Conservation (phyloP, 2,888 invertebrate species). For the Diaprepes abbreviatus region DNA sequence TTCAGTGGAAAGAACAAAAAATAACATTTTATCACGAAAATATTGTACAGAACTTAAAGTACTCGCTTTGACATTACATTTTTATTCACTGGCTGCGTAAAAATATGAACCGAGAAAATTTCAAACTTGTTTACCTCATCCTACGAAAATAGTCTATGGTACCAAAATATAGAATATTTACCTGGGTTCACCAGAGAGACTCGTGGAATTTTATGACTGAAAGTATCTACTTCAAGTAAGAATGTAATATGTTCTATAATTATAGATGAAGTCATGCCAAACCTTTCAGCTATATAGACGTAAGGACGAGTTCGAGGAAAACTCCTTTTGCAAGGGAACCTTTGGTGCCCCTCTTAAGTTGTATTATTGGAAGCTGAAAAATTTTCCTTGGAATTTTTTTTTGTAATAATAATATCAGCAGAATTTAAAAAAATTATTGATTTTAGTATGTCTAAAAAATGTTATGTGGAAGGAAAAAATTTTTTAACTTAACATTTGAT, state of each 20-base stretch:
- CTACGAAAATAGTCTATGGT: constrained; percentile 25
- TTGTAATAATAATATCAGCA: too few species aligned
- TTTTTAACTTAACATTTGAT: constrained; percentile 33
- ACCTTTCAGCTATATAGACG: constrained; percentile 35
- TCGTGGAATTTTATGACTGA: constrained; percentile 15
- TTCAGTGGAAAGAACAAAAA: constrained; percentile 11
- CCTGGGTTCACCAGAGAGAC: constrained; percentile 14
- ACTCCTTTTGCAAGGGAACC: constrained; percentile 16
- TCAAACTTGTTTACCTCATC: constrained; percentile 30
- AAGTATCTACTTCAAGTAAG: background rate
- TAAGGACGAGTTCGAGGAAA: constrained; percentile 31
- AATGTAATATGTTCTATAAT: constrained; percentile 25
- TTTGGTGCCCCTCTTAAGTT: constrained; percentile 33
- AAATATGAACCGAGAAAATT: constrained; percentile 31
- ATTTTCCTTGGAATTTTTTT: constrained; percentile 30
- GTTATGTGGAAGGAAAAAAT: background rate
- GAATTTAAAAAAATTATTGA: too few species aligned
- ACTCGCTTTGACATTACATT: constrained; percentile 33
- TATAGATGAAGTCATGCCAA: constrained; percentile 35
- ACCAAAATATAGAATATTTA: constrained; percentile 16
- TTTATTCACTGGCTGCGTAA: constrained; percentile 34
- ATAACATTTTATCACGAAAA: background rate
- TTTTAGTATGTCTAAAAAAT: constrained; percentile 25
- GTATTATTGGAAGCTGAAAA: constrained; percentile 34
- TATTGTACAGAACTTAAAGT: constrained; percentile 37